Percentiles rank a stretch among this genome's conserved stretches.
phyloP scores from a whole-genome alignment of 1,140 invertebrate genomes.

The Megathymus violae region DNA sequence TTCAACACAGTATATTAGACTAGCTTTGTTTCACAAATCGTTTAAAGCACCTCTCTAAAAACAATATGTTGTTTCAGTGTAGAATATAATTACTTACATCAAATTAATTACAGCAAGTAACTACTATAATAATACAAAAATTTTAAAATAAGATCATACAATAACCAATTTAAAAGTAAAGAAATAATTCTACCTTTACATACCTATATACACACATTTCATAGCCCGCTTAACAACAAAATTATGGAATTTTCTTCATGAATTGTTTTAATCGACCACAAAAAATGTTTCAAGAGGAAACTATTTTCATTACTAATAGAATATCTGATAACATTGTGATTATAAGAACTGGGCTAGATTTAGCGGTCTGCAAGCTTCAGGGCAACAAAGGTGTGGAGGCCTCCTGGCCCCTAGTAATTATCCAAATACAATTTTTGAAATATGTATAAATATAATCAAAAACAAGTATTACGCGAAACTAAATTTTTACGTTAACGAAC shows the following conservation, averaged over 20 bases:
- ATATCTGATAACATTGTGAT: no score
- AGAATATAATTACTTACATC: constrained; percentile 12
- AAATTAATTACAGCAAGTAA: not conserved
- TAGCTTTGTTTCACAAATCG: constrained; percentile 7
- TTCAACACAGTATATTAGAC: not conserved
- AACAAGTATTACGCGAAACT: no score
- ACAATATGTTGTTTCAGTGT: not conserved
- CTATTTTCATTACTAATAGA: no score
- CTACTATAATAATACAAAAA: not conserved
- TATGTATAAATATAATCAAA: no score
- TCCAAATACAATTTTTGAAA: no score
- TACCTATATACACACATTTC: not conserved
- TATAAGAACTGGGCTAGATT: no score
- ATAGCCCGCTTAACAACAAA: not conserved
- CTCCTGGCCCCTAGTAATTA: no score
- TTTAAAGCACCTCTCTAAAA: constrained; percentile 9
- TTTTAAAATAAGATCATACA: not conserved
- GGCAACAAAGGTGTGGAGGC: no score
- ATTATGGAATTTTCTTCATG: not conserved
- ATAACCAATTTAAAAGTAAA: not conserved
- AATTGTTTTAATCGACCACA: not conserved
- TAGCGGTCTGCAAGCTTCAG: no score
- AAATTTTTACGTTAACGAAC: no score
- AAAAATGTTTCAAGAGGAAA: no score
- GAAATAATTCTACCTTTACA: not conserved